Percentiles rank a stretch among this genome's conserved stretches.
These are phyloP conservation scores for Papilio aristodemus DNA, from an alignment of 1,140 invertebrate species.

Conservation along the genomic window DNA sequence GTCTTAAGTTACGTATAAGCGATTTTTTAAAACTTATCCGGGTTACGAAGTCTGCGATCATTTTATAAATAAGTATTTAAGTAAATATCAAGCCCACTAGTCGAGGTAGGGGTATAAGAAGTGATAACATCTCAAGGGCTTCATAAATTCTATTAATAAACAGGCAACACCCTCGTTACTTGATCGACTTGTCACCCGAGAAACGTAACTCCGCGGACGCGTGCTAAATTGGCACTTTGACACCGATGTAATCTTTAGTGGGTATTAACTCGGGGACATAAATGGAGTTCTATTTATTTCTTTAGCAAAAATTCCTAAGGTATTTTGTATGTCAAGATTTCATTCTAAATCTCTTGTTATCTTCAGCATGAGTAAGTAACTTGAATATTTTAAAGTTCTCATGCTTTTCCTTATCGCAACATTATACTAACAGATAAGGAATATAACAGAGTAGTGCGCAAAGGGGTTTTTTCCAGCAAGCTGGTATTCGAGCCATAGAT, in stretches of 20 bases:
- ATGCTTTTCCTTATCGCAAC: no score
- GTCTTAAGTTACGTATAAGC: no score
- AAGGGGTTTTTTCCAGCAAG: no score
- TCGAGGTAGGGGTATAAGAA: constrained; percentile 2
- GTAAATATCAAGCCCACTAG: constrained; percentile 16
- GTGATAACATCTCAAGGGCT: constrained; percentile 36
- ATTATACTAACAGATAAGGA: no score
- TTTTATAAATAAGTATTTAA: neutral
- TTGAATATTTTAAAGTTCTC: no score
- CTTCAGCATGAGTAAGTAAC: no score
- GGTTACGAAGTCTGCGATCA: no score
- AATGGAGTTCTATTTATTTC: constrained; percentile 24
- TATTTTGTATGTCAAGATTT: neutral
- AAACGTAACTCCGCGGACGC: constrained; percentile 44
- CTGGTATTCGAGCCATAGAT: no score
- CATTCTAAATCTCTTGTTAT: no score
- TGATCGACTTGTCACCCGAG: constrained; percentile 40
- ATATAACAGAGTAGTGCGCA: no score
- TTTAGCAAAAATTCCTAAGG: neutral
- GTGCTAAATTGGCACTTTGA: constrained; percentile 44
- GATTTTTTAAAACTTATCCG: no score
- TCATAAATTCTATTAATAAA: constrained; percentile 42
- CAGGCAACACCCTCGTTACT: constrained; percentile 41
- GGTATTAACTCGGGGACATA: constrained; percentile 24
- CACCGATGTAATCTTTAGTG: constrained; percentile 31